Evolutionary conservation across 2,113 vertebrate species (phyloP).

Genomic region (Syrrhaptes paradoxus): DNA sequence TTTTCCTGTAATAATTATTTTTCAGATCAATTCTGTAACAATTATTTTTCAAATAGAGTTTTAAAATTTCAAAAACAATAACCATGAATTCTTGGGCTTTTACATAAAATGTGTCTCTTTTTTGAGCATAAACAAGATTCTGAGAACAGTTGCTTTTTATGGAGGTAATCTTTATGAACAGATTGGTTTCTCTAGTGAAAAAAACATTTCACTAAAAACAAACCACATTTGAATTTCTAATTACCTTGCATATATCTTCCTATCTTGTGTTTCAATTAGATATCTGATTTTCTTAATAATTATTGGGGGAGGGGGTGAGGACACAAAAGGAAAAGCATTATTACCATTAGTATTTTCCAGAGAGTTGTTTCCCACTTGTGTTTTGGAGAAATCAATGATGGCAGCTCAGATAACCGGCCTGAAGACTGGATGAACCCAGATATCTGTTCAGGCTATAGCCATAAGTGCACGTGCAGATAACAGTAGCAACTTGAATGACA

Average conservation of each 20-base stretch:
- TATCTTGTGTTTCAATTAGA: neutral
- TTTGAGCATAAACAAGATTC: neutral
- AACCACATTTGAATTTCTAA: neutral
- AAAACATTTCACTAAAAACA: neutral
- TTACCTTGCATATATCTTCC: neutral
- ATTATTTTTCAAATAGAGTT: neutral
- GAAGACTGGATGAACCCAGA: neutral
- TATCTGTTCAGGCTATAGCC: neutral
- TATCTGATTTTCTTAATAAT: neutral
- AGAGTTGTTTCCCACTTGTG: neutral
- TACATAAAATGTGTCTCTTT: neutral
- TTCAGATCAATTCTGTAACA: neutral
- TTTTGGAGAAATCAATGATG: neutral
- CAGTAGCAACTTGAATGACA: neutral
- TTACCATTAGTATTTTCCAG: neutral
- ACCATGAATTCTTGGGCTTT: neutral
- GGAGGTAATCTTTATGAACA: neutral
- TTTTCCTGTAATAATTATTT: neutral
- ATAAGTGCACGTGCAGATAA: neutral
- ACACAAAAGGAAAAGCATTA: neutral
- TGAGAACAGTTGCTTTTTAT: neutral
- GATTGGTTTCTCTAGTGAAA: neutral
- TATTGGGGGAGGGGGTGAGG: neutral
- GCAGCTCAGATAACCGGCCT: neutral
- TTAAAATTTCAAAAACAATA: neutral